These are phyloP conservation scores for Bombus breviceps DNA, from an alignment of 1,140 invertebrate genomes.

Conservation along the genomic window DNA sequence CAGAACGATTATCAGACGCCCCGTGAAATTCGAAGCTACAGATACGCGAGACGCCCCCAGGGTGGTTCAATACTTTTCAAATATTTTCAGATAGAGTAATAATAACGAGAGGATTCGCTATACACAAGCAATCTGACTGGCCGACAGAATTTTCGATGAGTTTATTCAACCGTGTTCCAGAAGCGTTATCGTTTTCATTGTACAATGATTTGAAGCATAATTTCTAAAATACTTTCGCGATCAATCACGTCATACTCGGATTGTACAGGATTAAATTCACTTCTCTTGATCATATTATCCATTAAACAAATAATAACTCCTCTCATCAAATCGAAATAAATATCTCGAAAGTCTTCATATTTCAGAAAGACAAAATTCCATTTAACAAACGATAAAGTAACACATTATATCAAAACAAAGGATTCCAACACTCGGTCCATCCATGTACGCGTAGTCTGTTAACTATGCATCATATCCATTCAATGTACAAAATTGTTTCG, in stretches of 20 bases:
- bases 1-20: slow-evolving; percentile 45
- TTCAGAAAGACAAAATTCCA: no score
- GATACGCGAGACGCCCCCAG: slow-evolving; percentile 59
- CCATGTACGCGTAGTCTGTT: no score
- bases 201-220: not conserved
- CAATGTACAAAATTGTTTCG: no score
- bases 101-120: not conserved
- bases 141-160: not conserved
- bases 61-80: slow-evolving; percentile 28
- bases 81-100: slow-evolving; percentile 25
- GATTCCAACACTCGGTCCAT: no score
- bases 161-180: not conserved
- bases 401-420: no score
- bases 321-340: not conserved
- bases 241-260: not conserved
- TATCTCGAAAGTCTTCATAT: no score
- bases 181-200: not conserved
- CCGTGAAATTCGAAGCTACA: slow-evolving; percentile 53
- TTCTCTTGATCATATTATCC: not conserved
- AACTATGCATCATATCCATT: no score
- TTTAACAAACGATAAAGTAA: no score
- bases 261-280: not conserved
- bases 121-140: not conserved
- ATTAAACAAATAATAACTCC: no score
- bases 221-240: not conserved